Base-by-base conservation (phyloP, 2,888 invertebrate genomes). In the Pardosa pseudoannulata region DNA sequence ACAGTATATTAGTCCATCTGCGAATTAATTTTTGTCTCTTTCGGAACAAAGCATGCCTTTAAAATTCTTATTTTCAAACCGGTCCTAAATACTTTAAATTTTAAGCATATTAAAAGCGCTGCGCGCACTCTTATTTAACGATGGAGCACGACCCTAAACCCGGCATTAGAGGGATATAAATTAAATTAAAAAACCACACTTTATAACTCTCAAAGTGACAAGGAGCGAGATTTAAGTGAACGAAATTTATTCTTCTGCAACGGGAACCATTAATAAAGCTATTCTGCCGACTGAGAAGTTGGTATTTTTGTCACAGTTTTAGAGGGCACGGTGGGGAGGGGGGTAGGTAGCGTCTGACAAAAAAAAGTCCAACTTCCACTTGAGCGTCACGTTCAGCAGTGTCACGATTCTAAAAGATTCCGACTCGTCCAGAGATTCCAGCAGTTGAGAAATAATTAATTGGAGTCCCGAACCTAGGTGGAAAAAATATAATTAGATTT, bases 371-470 rank as follows among this genome's bases (percentile, higher is more conserved):
- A 76, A 85, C 72, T 72, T 73, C 50, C 50, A 36, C 67, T 50
- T 36, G 50, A 78, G 73, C 83, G 76, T 83, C 82, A 83, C 82
- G 82, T 83, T 65, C 64, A 72, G 70, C 71, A 50, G 32, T 85
- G 83, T 85, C 83, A 85, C 83, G 83, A 85, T 85, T 85, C 67
- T 67, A 72, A 68, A 78, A 85, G 83, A 85, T 73, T 85, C 83
- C 78, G 67, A 81, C 81, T 81, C 83, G 76, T 83, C 75, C 46
- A 31, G 65, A 73, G 83, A 85, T 85, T 85, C 78, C 83, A 50
- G 83, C 73, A 85, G 83, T 85, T 85, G 83, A 85, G 83, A 85
- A 85, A 85, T 85, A 85, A 85, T 85, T 85, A 85, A 85, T 85
- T 85, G 83, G 83, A 85, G 78, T 73, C 73, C 46, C 71, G 83